These are phyloP conservation scores for Watsonalla cultraria DNA, from an alignment of 2,888 invertebrate species.

Conservation along the genomic window DNA sequence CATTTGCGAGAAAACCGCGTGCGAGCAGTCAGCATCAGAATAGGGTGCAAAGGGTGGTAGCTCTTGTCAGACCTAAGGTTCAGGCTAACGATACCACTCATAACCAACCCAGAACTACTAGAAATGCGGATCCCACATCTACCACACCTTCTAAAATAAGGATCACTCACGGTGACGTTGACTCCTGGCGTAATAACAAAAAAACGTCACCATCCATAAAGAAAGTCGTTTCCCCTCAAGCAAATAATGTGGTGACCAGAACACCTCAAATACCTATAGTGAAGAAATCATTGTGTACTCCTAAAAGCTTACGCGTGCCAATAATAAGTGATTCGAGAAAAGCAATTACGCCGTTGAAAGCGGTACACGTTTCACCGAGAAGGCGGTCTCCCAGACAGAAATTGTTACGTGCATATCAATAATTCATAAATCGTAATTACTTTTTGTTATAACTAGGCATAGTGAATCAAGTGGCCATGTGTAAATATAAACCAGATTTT, in stretches of 20 bases:
- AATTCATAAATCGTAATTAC: no score
- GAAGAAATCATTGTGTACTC: conserved; percentile 79
- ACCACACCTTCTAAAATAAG: conserved; percentile 26
- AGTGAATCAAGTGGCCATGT: conserved; percentile 52
- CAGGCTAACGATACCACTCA: conserved; percentile 29
- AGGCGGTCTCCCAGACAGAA: conserved; percentile 65
- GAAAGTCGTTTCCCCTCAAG: conserved; percentile 53
- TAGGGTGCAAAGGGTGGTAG: conserved; percentile 42
- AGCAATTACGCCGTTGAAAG: conserved; percentile 79
- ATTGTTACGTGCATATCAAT: conserved; percentile 26
- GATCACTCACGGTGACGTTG: conserved; percentile 21
- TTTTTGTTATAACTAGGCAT: background rate
- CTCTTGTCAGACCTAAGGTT: conserved; percentile 48
- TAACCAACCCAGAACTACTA: conserved; percentile 30
- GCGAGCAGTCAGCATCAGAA: conserved; percentile 42
- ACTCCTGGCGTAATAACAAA: conserved; percentile 40
- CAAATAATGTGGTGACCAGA: conserved; percentile 30
- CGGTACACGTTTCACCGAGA: conserved; percentile 64
- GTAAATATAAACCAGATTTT: conserved; percentile 43
- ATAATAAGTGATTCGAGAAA: conserved; percentile 60
- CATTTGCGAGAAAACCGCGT: conserved; percentile 68
- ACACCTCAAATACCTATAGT: conserved; percentile 75
- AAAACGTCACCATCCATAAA: conserved; percentile 53
- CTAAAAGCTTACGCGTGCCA: conserved; percentile 74
- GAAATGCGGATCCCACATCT: conserved; percentile 24